phyloP scores from a whole-genome alignment of 2,888 invertebrate species.

The Acronicta aceris region DNA sequence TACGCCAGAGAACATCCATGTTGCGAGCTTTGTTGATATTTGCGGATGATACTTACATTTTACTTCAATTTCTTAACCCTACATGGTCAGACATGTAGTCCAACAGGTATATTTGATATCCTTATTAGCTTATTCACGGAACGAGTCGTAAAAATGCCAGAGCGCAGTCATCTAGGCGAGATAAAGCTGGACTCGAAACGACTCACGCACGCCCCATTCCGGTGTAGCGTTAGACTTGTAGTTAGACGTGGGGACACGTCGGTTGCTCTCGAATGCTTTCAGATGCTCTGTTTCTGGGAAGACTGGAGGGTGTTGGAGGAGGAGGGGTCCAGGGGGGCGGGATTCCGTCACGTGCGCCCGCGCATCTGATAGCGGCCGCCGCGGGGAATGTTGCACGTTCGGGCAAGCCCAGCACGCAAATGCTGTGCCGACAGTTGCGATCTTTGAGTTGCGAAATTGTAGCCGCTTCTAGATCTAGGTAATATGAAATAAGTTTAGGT shows the following conservation, averaged over 20 bases:
- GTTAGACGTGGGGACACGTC: slow-evolving; percentile 65
- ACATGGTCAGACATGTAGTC: slow-evolving; percentile 46
- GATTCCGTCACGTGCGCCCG: slow-evolving; percentile 82
- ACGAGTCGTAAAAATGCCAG: slow-evolving; percentile 60
- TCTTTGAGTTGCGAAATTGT: slow-evolving; percentile 52
- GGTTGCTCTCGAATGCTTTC: slow-evolving; percentile 59
- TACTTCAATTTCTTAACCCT: slow-evolving; percentile 39
- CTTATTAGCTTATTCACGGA: slow-evolving; percentile 59
- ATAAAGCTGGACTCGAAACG: slow-evolving; percentile 67
- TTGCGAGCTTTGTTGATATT: slow-evolving; percentile 23
- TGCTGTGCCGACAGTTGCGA: slow-evolving; percentile 56
- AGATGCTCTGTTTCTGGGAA: slow-evolving; percentile 62
- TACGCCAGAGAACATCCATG: slow-evolving; percentile 16
- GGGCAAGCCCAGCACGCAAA: slow-evolving; percentile 64
- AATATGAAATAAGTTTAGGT: slow-evolving; percentile 28
- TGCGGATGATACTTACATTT: slow-evolving; percentile 16
- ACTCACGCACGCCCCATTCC: slow-evolving; percentile 70
- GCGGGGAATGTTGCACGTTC: slow-evolving; percentile 69
- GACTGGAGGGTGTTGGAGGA: slow-evolving; percentile 46
- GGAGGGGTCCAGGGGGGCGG: slow-evolving; percentile 41
- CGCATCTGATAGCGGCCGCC: slow-evolving; percentile 76
- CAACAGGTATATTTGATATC: slow-evolving; percentile 54
- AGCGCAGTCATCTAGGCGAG: slow-evolving; percentile 57
- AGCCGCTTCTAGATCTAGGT: slow-evolving; percentile 40
- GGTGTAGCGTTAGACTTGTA: slow-evolving; percentile 61